phyloP scores from a whole-genome alignment of 2,797 vertebrate genomes.

The Cygnus olor region DNA sequence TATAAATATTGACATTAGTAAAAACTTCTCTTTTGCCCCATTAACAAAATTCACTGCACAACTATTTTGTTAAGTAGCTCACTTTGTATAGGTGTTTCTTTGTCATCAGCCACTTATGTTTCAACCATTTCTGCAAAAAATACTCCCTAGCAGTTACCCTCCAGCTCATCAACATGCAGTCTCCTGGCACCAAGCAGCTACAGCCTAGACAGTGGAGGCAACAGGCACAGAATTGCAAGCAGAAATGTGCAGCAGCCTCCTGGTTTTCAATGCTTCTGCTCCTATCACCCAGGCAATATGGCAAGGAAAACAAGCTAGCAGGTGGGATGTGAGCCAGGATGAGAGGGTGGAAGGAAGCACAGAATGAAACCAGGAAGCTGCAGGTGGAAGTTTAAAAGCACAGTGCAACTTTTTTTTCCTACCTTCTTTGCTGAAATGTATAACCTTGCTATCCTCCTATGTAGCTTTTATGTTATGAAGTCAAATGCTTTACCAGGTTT shows the following conservation, averaged over 20 bases:
- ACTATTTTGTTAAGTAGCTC: not conserved
- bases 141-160: not conserved
- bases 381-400: not conserved
- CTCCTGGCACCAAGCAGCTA: not conserved
- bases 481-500: not conserved
- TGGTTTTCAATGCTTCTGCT: not conserved
- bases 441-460: not conserved
- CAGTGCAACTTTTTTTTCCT: not conserved
- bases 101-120: not conserved
- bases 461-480: not conserved
- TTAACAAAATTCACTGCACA: not conserved
- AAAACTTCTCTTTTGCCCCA: not conserved
- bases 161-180: not conserved
- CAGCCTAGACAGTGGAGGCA: not conserved
- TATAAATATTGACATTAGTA: not conserved
- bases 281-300: not conserved
- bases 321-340: not conserved
- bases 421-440: not conserved
- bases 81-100: not conserved
- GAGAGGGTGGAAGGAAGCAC: not conserved
- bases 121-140: not conserved
- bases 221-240: not conserved
- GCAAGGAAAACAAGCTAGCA: not conserved
- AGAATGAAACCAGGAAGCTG: not conserved
- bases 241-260: rapidly evolving